Percentiles rank a stretch among this genome's conserved stretches.
Evolutionary conservation across 2,888 invertebrate species (phyloP).

Genomic region (Cerastis leucographa): DNA sequence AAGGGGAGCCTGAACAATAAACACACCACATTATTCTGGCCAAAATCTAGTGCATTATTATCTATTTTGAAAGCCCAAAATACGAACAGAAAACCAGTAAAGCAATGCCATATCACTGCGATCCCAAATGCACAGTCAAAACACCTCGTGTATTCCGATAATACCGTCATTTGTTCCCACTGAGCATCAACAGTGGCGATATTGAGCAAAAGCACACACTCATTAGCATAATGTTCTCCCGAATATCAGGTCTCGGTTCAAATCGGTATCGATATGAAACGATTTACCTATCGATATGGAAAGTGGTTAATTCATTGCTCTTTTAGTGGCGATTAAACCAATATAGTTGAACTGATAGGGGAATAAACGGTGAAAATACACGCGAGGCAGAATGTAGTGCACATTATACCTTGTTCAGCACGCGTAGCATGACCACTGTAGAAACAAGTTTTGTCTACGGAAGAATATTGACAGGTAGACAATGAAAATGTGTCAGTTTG

Average conservation of each 20-base stretch:
- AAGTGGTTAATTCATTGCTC: slow-evolving; percentile 62
- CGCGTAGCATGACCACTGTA: no score
- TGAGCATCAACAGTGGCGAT: slow-evolving; percentile 57
- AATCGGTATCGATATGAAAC: slow-evolving; percentile 59
- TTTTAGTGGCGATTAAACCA: slow-evolving; percentile 57
- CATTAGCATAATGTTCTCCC: slow-evolving; percentile 68
- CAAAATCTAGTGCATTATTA: slow-evolving; percentile 4
- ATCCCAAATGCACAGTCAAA: slow-evolving; percentile 47
- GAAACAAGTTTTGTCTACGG: no score
- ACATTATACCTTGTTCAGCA: no score
- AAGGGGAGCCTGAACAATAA: background rate
- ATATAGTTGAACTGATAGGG: slow-evolving; percentile 39
- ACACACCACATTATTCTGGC: background rate
- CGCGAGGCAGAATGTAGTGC: slow-evolving; percentile 18
- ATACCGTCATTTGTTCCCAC: slow-evolving; percentile 60
- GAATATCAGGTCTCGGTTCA: slow-evolving; percentile 61
- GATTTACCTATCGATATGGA: slow-evolving; percentile 60
- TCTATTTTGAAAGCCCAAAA: slow-evolving; percentile 8
- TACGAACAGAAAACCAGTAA: slow-evolving; percentile 10
- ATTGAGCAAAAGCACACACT: slow-evolving; percentile 62
- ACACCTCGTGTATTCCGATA: slow-evolving; percentile 57
- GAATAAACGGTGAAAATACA: slow-evolving; percentile 28
- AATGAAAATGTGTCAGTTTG: no score
- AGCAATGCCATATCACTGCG: slow-evolving; percentile 47
- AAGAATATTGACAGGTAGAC: no score